Percentiles rank a stretch among this genome's conserved stretches.
Conservation (phyloP, 2,797 vertebrate genomes). For the Toxotes lorentzi region DNA sequence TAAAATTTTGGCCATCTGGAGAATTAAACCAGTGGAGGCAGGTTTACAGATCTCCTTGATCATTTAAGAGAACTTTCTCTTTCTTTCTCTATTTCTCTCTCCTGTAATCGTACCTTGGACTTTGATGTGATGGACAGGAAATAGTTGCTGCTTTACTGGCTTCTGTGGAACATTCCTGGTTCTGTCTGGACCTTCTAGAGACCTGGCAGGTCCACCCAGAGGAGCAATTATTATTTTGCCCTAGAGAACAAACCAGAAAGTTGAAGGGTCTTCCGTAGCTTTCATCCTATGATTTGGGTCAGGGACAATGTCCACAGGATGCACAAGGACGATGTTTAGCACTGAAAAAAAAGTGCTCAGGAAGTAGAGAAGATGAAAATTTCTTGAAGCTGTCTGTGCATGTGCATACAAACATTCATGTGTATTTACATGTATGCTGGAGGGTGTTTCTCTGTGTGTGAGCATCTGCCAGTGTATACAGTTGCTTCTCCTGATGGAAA, state of each 20-base stretch:
- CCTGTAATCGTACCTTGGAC: conserved; percentile 61
- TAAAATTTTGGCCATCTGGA: conserved; percentile 67
- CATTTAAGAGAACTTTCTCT: conserved; percentile 66
- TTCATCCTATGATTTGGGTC: conserved; percentile 73
- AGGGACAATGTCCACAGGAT: conserved; percentile 67
- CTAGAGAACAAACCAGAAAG: conserved; percentile 67
- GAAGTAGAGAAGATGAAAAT: conserved; percentile 51
- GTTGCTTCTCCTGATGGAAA: conserved; percentile 71
- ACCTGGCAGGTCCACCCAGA: conserved; percentile 76
- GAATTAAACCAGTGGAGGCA: conserved; percentile 56
- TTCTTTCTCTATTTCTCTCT: conserved; percentile 56
- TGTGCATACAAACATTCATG: not conserved
- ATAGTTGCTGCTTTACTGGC: conserved; percentile 83
- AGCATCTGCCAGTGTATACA: conserved; percentile 77
- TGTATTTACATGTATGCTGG: conserved; percentile 45
- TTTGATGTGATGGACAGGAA: conserved; percentile 83
- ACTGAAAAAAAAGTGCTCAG: conserved; percentile 41
- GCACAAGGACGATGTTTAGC: conserved; percentile 49
- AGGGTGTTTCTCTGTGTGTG: conserved; percentile 50
- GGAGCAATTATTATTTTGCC: conserved; percentile 77
- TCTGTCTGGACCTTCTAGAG: conserved; percentile 75
- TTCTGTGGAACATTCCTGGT: conserved; percentile 79
- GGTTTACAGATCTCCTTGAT: conserved; percentile 60
- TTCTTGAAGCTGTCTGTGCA: conserved; percentile 31
- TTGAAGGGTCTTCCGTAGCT: conserved; percentile 68